These are phyloP conservation scores for Catocala fraxini DNA, from an alignment of 2,888 invertebrate genomes.

Conservation along the genomic window DNA sequence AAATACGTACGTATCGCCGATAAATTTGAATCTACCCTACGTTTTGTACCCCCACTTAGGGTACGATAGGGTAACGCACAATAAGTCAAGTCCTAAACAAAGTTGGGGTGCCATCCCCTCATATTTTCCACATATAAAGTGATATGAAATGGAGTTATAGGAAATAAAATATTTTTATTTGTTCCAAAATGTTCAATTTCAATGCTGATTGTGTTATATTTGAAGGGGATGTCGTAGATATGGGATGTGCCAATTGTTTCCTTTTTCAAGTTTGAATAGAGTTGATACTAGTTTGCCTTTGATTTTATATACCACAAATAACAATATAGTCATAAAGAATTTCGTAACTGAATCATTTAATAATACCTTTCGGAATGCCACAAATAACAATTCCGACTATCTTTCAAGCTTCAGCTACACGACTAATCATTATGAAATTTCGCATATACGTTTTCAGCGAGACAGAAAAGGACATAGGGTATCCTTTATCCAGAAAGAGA, in stretches of 20 bases:
- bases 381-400: too few relatives aligned
- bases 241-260: conserved; percentile 1
- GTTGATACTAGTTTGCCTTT: neutral
- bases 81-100: conserved; percentile 76
- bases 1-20: conserved; percentile 70
- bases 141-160: conserved; percentile 43
- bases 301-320: neutral
- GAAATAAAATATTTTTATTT: conserved; percentile 39
- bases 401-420: too few relatives aligned
- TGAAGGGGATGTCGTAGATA: conserved; percentile 6
- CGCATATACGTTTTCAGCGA: too few relatives aligned
- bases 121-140: conserved; percentile 25
- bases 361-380: too few relatives aligned
- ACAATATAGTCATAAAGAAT: neutral
- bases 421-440: too few relatives aligned
- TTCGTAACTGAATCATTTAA: neutral
- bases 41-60: conserved; percentile 64
- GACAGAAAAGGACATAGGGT: too few relatives aligned
- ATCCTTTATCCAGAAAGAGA: too few relatives aligned
- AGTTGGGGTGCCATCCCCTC: conserved; percentile 57
- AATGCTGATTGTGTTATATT: conserved; percentile 17
- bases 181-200: conserved; percentile 29
- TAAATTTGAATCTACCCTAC: conserved; percentile 74
- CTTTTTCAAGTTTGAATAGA: conserved; percentile 5
- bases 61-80: conserved; percentile 53